phyloP scores from a whole-genome alignment of 1,140 invertebrate species.

The Sitodiplosis mosellana region DNA sequence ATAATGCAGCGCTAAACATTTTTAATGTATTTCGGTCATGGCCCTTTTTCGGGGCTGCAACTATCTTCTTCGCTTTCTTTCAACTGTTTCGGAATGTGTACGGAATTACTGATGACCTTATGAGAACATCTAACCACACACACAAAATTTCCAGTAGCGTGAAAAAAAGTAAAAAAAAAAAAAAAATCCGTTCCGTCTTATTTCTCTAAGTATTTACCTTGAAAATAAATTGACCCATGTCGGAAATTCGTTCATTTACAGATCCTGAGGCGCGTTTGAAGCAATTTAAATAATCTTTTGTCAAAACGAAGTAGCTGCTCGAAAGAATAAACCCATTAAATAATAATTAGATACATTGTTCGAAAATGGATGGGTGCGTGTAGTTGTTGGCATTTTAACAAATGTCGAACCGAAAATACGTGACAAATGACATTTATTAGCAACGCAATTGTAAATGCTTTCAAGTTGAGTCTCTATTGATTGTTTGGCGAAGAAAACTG shows the following conservation, averaged over 20 bases:
- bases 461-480: not conserved
- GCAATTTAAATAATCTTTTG: conserved; percentile 47
- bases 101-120: too few species aligned
- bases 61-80: too few species aligned
- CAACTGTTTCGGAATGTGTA: too few species aligned
- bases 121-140: too few species aligned
- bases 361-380: not conserved
- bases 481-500: not conserved
- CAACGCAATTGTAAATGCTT: not conserved
- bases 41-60: too few species aligned
- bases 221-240: conserved; percentile 52
- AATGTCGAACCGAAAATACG: not conserved
- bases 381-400: not conserved
- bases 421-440: not conserved
- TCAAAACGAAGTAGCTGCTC: conserved; percentile 40
- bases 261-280: conserved; percentile 40
- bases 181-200: too few species aligned
- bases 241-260: conserved; percentile 36
- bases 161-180: too few species aligned
- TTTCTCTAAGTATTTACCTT: conserved; percentile 28
- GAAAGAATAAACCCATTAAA: not conserved
- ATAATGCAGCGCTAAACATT: too few species aligned
- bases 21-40: too few species aligned
- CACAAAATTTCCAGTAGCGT: too few species aligned
- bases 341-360: not conserved